Conservation (phyloP, 2,113 vertebrate genomes). For the Mohoua ochrocephala region DNA sequence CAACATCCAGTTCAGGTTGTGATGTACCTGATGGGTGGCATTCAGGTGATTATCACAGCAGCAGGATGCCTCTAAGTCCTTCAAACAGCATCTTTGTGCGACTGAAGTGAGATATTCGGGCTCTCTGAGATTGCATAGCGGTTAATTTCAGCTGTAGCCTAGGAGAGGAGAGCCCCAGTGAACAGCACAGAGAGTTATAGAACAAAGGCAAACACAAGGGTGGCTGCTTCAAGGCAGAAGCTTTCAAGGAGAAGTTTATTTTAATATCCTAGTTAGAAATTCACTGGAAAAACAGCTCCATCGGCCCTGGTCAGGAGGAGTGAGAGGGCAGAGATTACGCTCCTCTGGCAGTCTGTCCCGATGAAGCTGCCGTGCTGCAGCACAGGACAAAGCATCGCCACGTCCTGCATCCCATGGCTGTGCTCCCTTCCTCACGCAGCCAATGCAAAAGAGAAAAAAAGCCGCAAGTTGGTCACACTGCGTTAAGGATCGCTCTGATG, state of each 20-base stretch:
- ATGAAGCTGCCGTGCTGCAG: background rate
- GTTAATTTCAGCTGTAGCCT: background rate
- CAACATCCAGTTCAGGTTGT: background rate
- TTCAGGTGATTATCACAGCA: background rate
- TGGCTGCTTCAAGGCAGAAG: background rate
- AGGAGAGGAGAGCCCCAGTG: background rate
- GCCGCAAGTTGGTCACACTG: background rate
- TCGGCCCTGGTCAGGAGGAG: background rate
- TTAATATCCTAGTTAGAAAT: background rate
- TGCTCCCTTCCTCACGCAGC: background rate
- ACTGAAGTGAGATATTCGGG: background rate
- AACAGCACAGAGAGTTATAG: background rate
- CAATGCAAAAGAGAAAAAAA: background rate
- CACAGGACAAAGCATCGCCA: background rate
- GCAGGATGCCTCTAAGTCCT: background rate
- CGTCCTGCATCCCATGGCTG: accelerated
- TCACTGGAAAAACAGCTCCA: background rate
- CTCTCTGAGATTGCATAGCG: background rate
- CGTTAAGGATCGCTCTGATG: background rate
- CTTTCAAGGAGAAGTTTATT: background rate
- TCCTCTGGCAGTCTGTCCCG: background rate
- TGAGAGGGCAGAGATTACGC: background rate
- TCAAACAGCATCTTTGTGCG: background rate
- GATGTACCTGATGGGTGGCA: background rate
- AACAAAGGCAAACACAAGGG: background rate